Conservation (phyloP, 2,888 invertebrate genomes). For the Rhimphoctona megacephalus region DNA sequence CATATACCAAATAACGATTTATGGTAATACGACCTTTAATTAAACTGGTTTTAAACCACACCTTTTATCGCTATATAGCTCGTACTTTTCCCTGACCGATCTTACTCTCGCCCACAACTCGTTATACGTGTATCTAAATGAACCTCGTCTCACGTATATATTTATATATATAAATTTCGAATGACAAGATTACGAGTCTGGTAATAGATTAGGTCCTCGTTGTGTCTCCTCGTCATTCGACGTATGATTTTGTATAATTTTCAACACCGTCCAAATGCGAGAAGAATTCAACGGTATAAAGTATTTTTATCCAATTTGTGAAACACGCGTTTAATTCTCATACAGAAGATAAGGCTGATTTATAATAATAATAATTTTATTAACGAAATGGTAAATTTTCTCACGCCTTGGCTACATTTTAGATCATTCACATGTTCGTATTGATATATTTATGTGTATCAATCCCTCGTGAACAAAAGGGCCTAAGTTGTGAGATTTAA, state of each 20-base stretch:
- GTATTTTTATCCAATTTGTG: constrained; percentile 14
- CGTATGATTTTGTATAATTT: constrained; percentile 37
- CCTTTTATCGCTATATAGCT: constrained; percentile 17
- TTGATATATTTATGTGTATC: constrained; percentile 10
- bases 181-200: constrained; percentile 55
- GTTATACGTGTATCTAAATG: constrained; percentile 30
- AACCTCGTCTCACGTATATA: constrained; percentile 19
- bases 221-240: neutral
- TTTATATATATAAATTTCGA: constrained; percentile 15
- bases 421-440: neutral
- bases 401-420: neutral
- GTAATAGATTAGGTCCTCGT: constrained; percentile 52
- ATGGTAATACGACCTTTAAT: constrained; percentile 53
- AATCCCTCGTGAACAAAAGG: neutral
- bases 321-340: too few relatives aligned
- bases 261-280: neutral
- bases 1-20: constrained; percentile 19
- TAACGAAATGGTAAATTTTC: neutral
- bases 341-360: neutral
- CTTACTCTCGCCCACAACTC: constrained; percentile 27
- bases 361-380: constrained; percentile 4
- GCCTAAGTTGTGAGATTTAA: neutral
- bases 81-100: constrained; percentile 11
- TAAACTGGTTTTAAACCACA: constrained; percentile 50
- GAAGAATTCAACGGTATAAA: constrained; percentile 22